These are phyloP conservation scores for Calliphora vicina DNA, from an alignment of 1,140 invertebrate species.

Conservation along the genomic window DNA sequence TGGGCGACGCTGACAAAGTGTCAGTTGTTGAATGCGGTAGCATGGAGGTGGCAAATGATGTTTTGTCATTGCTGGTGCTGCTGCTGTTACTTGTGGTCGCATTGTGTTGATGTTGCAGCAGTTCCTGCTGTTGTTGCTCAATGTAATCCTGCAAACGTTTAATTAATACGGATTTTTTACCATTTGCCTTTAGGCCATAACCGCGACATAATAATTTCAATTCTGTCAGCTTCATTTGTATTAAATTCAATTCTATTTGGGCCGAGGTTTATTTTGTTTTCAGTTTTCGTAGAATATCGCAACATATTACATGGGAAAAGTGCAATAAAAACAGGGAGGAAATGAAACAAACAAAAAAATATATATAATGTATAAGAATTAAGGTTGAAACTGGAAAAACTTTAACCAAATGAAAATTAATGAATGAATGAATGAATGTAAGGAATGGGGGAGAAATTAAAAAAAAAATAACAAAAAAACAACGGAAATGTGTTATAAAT, in stretches of 20 bases:
- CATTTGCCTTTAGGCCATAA: conserved; percentile 49
- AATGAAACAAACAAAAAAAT: conserved; percentile 15
- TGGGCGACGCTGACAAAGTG: neutral
- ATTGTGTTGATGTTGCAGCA: neutral
- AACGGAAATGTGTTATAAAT: neutral
- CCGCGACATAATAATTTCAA: conserved; percentile 51
- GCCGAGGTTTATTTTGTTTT: neutral
- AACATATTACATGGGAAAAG: neutral
- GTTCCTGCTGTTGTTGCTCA: neutral
- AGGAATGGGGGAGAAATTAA: neutral
- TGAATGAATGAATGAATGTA: neutral
- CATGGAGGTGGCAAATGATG: too few relatives aligned
- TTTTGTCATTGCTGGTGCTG: neutral
- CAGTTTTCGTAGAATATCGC: neutral
- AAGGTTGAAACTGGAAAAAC: neutral
- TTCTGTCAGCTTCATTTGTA: conserved; percentile 49
- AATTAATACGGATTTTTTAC: conserved; percentile 50
- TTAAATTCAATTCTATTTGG: conserved; percentile 15
- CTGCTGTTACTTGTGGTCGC: neutral
- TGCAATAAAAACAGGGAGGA: neutral
- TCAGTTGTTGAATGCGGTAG: neutral
- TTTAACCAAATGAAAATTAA: too few relatives aligned
- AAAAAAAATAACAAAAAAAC: neutral
- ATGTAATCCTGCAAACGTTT: conserved; percentile 47
- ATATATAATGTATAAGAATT: too few relatives aligned